Conservation (phyloP, 2,888 invertebrate genomes). For the Heteropelma amictum region DNA sequence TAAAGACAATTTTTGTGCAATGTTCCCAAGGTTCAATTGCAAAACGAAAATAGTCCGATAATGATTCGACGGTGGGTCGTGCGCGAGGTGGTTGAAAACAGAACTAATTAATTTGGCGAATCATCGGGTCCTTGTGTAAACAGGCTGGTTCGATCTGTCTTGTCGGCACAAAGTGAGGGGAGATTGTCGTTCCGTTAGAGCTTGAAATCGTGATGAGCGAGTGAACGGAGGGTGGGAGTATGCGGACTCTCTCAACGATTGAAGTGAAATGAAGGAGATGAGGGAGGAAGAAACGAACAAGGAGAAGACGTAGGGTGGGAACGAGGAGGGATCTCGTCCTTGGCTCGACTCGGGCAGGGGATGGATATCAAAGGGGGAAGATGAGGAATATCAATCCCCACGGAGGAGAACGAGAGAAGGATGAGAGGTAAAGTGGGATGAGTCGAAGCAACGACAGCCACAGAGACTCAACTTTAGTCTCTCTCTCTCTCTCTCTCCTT, state of each 20-base stretch:
- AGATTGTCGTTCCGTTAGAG: slow-evolving; percentile 46
- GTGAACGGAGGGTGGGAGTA: slow-evolving; percentile 19
- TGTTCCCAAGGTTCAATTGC: too few species aligned
- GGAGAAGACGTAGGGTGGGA: background rate
- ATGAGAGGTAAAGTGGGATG: slow-evolving; percentile 17
- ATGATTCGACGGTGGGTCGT: slow-evolving; percentile 34
- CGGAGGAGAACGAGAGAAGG: slow-evolving; percentile 46
- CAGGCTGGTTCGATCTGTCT: slow-evolving; percentile 73
- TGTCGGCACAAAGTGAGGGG: slow-evolving; percentile 59
- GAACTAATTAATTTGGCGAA: slow-evolving; percentile 72
- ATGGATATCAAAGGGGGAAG: slow-evolving; percentile 76
- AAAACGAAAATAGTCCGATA: too few species aligned
- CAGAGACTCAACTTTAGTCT: slow-evolving; percentile 62
- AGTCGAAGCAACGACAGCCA: slow-evolving; percentile 59
- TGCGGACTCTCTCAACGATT: slow-evolving; percentile 38
- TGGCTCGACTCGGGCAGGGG: slow-evolving; percentile 59
- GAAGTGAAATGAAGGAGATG: slow-evolving; percentile 39
- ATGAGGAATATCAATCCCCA: slow-evolving; percentile 76
- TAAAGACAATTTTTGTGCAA: too few species aligned
- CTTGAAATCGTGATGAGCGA: slow-evolving; percentile 45
- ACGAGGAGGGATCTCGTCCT: slow-evolving; percentile 49
- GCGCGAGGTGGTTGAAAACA: slow-evolving; percentile 55
- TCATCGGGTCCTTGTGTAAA: slow-evolving; percentile 72
- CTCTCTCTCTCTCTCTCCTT: slow-evolving; percentile 52
- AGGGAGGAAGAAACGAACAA: slow-evolving; percentile 23